Conservation (phyloP, 2,113 vertebrate species). For the Mastomys natalensis region DNA sequence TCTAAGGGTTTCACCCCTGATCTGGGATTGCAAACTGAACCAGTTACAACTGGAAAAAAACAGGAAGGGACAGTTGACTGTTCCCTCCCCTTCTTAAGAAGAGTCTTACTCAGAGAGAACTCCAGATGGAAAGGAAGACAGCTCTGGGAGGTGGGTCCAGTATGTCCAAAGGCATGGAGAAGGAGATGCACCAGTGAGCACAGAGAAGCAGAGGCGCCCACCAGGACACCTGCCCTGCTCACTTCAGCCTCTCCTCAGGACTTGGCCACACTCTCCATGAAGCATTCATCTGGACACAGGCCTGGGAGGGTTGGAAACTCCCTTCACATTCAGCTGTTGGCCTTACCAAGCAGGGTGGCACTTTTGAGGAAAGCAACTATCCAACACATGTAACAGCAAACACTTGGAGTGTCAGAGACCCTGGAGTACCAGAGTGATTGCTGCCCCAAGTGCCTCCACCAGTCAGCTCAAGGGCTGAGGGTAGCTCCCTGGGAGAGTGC, state of each 20-base stretch:
- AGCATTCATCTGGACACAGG: background rate
- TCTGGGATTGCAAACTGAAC: background rate
- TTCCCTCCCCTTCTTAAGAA: background rate
- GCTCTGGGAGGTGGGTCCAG: background rate
- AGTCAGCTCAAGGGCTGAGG: background rate
- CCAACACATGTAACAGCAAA: background rate
- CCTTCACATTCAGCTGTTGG: background rate
- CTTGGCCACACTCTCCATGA: background rate
- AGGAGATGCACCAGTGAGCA: background rate
- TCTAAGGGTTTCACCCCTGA: background rate
- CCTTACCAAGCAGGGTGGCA: background rate
- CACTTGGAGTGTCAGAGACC: background rate
- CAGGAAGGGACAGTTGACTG: background rate
- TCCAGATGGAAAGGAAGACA: slow-evolving; percentile 8
- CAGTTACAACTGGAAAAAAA: background rate
- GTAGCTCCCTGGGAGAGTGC: background rate
- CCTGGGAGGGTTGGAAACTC: background rate
- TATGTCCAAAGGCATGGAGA: background rate
- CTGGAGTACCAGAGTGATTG: background rate
- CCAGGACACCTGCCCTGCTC: background rate
- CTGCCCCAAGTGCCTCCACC: background rate
- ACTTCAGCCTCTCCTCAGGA: background rate
- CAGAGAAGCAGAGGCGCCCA: accelerated
- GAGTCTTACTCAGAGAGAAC: background rate
- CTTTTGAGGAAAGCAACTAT: background rate